Conservation (phyloP, 2,113 vertebrate species). For the Tragelaphus scriptus region DNA sequence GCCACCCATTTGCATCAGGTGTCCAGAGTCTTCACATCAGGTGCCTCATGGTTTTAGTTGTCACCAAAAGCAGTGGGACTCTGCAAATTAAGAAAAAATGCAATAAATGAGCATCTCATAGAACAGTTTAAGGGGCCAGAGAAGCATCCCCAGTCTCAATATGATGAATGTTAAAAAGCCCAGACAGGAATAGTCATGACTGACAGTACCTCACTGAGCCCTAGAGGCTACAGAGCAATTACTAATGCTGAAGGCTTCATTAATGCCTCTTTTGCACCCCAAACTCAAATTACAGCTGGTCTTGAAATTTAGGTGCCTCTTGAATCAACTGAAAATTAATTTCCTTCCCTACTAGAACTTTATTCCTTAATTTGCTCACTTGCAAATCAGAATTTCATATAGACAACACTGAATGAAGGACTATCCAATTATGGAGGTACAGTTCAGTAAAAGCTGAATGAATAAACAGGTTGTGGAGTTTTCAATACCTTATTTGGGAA, state of each 20-base stretch:
- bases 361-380: not conserved
- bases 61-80: not conserved
- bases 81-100: not conserved
- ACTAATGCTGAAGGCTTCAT: rapidly evolving
- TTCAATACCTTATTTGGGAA: not conserved
- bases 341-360: not conserved
- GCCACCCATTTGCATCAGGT: not conserved
- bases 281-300: not conserved
- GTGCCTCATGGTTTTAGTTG: not conserved
- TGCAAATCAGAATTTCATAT: not conserved
- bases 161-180: not conserved
- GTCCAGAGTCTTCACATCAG: not conserved
- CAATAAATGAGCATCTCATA: rapidly evolving
- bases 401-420: not conserved
- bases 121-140: not conserved
- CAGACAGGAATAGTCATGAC: not conserved
- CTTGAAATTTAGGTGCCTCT: not conserved
- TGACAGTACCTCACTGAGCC: not conserved
- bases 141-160: not conserved
- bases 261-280: not conserved
- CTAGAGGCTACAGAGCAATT: rapidly evolving
- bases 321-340: not conserved
- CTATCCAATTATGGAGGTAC: not conserved
- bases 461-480: not conserved
- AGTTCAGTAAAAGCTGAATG: not conserved